A percentile compares a stretch with the other conserved stretches of the same genome.
phyloP scores from a whole-genome alignment of 2,888 invertebrate species.

The Caenorhabditis sp. region DNA sequence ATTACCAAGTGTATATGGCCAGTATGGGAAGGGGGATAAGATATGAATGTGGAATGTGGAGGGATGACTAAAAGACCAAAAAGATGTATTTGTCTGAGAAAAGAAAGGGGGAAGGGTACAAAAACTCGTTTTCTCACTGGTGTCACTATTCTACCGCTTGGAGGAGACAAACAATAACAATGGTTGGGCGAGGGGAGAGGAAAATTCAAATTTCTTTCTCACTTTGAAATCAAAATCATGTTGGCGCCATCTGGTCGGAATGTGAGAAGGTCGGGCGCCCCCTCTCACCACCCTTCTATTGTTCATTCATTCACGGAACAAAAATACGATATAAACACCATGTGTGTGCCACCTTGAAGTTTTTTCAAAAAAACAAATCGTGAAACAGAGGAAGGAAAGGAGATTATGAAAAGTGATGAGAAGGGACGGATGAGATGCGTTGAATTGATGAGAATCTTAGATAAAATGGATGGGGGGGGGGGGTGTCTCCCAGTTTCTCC shows the following conservation, averaged over 20 bases:
- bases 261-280: constrained; percentile 50
- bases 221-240: constrained; percentile 14
- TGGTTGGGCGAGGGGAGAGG: neutral
- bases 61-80: constrained; percentile 13
- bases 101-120: neutral
- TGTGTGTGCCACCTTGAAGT: no score
- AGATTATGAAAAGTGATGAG: constrained; percentile 1
- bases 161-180: constrained; percentile 16
- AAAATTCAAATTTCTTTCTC: constrained; percentile 27
- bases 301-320: no score
- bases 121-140: neutral
- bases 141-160: neutral
- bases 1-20: no score
- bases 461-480: constrained; percentile 13
- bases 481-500: no score
- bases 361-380: neutral
- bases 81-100: constrained; percentile 4
- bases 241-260: constrained; percentile 44
- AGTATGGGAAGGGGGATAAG: constrained; percentile 12
- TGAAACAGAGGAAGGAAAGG: constrained; percentile 1
- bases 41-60: constrained; percentile 18
- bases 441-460: constrained; percentile 28
- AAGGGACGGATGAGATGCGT: constrained; percentile 3
- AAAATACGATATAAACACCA: no score
- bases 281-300: no score